A percentile compares a stretch with the other conserved stretches of the same genome.
These are phyloP conservation scores for Alloscopus bannaensis DNA, from an alignment of 2,888 invertebrate species.

Conservation along the genomic window DNA sequence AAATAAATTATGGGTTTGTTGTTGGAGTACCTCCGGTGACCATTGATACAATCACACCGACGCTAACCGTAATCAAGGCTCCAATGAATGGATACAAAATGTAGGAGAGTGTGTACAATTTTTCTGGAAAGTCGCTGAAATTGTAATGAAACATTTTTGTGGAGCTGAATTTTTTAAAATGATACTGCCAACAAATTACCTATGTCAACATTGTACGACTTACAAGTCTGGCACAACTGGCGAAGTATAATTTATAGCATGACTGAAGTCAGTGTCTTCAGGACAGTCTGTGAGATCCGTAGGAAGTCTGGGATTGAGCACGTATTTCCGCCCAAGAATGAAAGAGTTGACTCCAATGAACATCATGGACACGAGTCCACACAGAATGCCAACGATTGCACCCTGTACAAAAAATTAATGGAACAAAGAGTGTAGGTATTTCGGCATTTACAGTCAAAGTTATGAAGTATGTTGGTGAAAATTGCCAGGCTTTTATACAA, in stretches of 20 bases:
- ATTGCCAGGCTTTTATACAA: constrained; percentile 39
- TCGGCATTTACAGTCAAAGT: background rate
- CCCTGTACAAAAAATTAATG: constrained; percentile 50
- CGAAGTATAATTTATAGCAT: background rate
- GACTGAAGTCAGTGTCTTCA: background rate
- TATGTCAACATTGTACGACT: too few relatives aligned
- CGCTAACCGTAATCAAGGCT: constrained; percentile 55
- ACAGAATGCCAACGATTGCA: constrained; percentile 61
- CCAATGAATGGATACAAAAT: constrained; percentile 63
- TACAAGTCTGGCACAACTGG: background rate
- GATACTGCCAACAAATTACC: too few relatives aligned
- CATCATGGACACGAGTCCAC: constrained; percentile 49
- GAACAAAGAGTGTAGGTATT: too few relatives aligned
- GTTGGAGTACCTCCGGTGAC: constrained; percentile 45
- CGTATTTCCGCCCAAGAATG: constrained; percentile 54
- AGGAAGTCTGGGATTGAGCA: constrained; percentile 50
- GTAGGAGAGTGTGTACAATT: constrained; percentile 63
- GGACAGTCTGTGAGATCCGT: constrained; percentile 43
- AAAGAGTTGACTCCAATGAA: constrained; percentile 62
- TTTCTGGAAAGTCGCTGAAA: constrained; percentile 59
- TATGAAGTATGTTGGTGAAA: background rate
- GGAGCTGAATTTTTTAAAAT: too few relatives aligned
- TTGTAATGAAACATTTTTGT: too few relatives aligned
- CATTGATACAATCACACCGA: constrained; percentile 44
- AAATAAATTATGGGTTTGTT: too few relatives aligned